These are phyloP conservation scores for Oxyura jamaicensis DNA, from an alignment of 2,113 vertebrate genomes.

Conservation along the genomic window DNA sequence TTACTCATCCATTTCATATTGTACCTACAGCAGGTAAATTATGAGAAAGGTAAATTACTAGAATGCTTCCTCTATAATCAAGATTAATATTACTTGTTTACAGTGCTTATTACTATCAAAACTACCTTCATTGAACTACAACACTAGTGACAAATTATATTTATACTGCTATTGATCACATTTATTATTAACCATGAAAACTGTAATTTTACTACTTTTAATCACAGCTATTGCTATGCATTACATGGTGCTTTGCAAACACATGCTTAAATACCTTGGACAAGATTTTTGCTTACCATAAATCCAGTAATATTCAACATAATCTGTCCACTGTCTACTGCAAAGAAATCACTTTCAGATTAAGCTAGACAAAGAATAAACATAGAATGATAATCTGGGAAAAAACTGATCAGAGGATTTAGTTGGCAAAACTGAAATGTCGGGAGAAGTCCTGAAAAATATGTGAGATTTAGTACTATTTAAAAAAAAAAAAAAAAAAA, in stretches of 20 bases:
- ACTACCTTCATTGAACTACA: slow-evolving; percentile 3
- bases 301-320: background rate
- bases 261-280: background rate
- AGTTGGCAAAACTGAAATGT: background rate
- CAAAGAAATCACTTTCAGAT: background rate
- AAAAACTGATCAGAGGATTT: background rate
- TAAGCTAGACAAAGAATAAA: background rate
- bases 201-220: slow-evolving; percentile 33
- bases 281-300: background rate
- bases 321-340: background rate
- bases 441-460: background rate
- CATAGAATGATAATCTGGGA: background rate
- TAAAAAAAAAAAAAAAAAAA: background rate
- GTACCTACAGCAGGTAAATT: slow-evolving; percentile 41
- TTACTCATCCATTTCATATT: slow-evolving; percentile 53
- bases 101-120: slow-evolving; percentile 36
- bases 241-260: background rate
- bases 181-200: slow-evolving; percentile 40
- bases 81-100: slow-evolving; percentile 38
- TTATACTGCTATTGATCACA: slow-evolving; percentile 28
- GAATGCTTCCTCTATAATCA: slow-evolving; percentile 18
- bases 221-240: slow-evolving; percentile 19
- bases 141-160: background rate
- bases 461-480: background rate
- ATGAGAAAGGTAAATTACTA: slow-evolving; percentile 48